A percentile compares a stretch with the other conserved stretches of the same genome.
Evolutionary conservation across 2,113 vertebrate species (phyloP).

Genomic region (Eubucco bourcierii): DNA sequence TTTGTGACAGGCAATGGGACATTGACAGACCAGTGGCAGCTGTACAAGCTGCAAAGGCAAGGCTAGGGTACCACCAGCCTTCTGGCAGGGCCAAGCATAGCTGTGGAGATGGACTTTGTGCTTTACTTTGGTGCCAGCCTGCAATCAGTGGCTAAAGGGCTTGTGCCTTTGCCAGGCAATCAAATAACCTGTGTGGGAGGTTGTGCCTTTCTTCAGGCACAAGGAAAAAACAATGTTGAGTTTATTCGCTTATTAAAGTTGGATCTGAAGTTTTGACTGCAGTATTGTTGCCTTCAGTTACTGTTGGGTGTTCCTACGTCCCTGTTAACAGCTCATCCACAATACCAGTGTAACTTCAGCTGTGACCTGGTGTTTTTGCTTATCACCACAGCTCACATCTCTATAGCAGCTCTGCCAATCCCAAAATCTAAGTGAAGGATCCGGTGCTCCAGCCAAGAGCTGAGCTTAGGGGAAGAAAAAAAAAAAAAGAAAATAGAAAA

Average conservation of each 20-base stretch:
- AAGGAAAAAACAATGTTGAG: not conserved
- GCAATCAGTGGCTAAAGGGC: not conserved
- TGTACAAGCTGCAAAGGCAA: not conserved
- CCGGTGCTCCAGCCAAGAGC: not conserved
- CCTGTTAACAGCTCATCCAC: not conserved
- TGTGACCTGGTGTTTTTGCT: not conserved
- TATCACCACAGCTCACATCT: not conserved
- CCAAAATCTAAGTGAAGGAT: not conserved
- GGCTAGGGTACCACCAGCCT: not conserved
- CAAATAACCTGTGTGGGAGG: not conserved
- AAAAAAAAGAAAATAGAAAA: too few relatives aligned
- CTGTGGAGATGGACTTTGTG: not conserved
- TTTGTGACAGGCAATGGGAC: accelerated
- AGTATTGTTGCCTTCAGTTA: not conserved
- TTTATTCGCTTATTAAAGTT: not conserved
- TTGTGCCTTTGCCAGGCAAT: not conserved
- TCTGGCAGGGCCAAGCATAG: accelerated
- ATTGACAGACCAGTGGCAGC: not conserved
- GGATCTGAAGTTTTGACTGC: not conserved
- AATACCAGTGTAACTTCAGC: not conserved
- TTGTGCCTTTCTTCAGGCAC: not conserved
- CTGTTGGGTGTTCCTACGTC: not conserved
- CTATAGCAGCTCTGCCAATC: not conserved
- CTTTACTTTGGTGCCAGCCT: not conserved
- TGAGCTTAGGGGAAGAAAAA: too few relatives aligned